A percentile compares a stretch with the other conserved stretches of the same genome.
These are phyloP conservation scores for Picus viridis DNA, from an alignment of 2,797 vertebrate species.

Conservation along the genomic window DNA sequence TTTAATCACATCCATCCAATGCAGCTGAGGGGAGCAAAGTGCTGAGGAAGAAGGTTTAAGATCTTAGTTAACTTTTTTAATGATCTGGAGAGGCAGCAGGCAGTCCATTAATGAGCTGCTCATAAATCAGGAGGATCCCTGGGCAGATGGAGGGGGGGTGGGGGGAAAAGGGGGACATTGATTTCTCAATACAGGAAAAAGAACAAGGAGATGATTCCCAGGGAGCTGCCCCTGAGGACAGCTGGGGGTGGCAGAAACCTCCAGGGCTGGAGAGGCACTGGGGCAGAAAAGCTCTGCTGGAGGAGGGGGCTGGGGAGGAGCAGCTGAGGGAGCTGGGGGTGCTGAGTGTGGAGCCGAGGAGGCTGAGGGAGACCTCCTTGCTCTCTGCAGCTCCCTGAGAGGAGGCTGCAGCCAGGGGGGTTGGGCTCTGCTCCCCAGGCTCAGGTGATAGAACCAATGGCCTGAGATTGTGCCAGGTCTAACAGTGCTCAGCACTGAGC, in stretches of 20 bases:
- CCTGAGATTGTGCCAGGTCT: no score
- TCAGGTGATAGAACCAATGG: no score
- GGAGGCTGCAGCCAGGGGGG: no score
- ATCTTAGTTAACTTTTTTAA: constrained; percentile 69
- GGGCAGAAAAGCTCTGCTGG: not conserved
- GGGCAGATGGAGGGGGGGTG: constrained; percentile 64
- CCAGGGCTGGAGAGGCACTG: not conserved
- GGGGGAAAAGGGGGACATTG: constrained; percentile 53
- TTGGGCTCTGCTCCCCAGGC: no score
- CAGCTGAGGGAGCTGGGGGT: no score
- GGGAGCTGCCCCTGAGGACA: not conserved
- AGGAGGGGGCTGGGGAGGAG: no score
- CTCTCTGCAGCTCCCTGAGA: no score
- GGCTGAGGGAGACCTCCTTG: no score
- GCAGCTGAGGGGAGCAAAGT: constrained; percentile 41
- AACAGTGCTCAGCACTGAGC: no score
- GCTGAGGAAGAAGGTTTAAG: constrained; percentile 65
- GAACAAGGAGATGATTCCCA: constrained; percentile 60
- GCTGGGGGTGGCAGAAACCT: constrained; percentile 32
- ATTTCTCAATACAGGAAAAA: constrained; percentile 68
- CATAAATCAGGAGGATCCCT: constrained; percentile 65
- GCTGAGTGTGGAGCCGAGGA: no score
- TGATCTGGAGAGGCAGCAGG: constrained; percentile 67
- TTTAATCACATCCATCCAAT: constrained; percentile 48
- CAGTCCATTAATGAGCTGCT: constrained; percentile 69